Percentiles rank a stretch among this genome's conserved stretches.
These are phyloP conservation scores for Apolygus lucorum DNA, from an alignment of 1,140 invertebrate species.

Conservation along the genomic window DNA sequence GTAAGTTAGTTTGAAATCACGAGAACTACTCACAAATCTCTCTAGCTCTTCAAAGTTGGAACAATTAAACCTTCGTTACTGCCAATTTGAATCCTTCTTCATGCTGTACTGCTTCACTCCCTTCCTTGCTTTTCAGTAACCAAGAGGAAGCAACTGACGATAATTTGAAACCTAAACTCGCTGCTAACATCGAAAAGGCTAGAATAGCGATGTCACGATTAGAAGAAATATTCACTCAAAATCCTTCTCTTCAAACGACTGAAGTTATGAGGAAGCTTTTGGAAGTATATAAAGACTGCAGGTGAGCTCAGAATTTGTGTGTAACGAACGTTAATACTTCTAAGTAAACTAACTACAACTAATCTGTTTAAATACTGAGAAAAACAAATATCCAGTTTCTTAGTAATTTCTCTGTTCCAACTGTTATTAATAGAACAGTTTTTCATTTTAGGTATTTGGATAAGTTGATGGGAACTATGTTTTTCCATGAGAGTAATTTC, in stretches of 20 bases:
- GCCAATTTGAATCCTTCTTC: too few species aligned
- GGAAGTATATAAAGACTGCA: slow-evolving; percentile 75
- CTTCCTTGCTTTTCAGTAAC: slow-evolving; percentile 9
- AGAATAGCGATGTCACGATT: slow-evolving; percentile 60
- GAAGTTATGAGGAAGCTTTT: slow-evolving; percentile 69
- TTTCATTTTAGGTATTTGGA: slow-evolving; percentile 54
- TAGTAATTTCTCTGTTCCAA: too few species aligned
- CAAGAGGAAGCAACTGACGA: slow-evolving; percentile 37
- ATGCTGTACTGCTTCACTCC: neutral
- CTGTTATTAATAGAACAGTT: too few species aligned
- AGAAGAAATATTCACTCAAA: slow-evolving; percentile 64
- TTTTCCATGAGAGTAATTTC: slow-evolving; percentile 73
- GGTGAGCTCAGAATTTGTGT: slow-evolving; percentile 39
- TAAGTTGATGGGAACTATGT: slow-evolving; percentile 70
- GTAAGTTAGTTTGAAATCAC: neutral
- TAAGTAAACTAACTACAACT: too few species aligned
- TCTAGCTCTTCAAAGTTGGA: too few species aligned
- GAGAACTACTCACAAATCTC: too few species aligned
- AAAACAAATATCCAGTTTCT: too few species aligned
- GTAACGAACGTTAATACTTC: too few species aligned
- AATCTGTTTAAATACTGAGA: too few species aligned
- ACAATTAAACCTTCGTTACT: too few species aligned
- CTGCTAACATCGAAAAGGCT: slow-evolving; percentile 64
- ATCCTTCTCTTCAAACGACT: slow-evolving; percentile 59
- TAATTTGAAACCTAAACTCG: slow-evolving; percentile 54